Evolutionary conservation across 2,888 invertebrate species (phyloP), one percentile per base, ranked within the genome.

Genomic region (Drosophila helvetica): DNA sequence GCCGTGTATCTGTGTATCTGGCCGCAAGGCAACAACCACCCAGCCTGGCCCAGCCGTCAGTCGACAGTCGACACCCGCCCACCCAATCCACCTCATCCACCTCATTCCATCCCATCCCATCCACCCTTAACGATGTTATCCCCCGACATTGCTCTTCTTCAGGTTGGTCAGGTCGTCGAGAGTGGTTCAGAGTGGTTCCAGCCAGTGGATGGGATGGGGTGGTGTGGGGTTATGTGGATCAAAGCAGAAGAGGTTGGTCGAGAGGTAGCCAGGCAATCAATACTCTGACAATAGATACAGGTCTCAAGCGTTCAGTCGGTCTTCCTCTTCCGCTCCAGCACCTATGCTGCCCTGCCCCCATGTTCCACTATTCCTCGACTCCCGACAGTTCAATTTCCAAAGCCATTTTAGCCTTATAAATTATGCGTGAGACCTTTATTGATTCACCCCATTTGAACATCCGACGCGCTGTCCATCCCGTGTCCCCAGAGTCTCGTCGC

Each of bases 381-480:
- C 38, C n/a, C 38, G 38, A 38, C 38, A 38, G 38, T 38, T 38
- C 38, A 68, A 38, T 67, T 50, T 51, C 68, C 57, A 67, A 68
- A 56, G 56, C 66, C 72, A 72, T 63, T 71, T 78, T 64, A 52
- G 43, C 65, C 53, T 63, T 45, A 86, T 86, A 68, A 80, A 86
- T 80, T 77, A 84, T 86, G 87, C 85, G 77, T 82, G 60, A 69
- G 79, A 43, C 53, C 61, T 65, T 74, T 86, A 81, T 81, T 69
- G 86, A 81, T 86, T 81, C 62, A 50, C 63, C 57, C 54, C 17
- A 62, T 62, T 62, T 50, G 67, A 66, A 66, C 66, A 66, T 66
- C 66, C 18, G 10, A 45, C 15, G 38, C 38, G 19, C 19, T 46
- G 46, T 45, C 64, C 63, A 30, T n/a, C 38, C 38, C 38, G 15